Base-by-base conservation (phyloP, 2,113 vertebrate species). In the Crotalus horridus region DNA sequence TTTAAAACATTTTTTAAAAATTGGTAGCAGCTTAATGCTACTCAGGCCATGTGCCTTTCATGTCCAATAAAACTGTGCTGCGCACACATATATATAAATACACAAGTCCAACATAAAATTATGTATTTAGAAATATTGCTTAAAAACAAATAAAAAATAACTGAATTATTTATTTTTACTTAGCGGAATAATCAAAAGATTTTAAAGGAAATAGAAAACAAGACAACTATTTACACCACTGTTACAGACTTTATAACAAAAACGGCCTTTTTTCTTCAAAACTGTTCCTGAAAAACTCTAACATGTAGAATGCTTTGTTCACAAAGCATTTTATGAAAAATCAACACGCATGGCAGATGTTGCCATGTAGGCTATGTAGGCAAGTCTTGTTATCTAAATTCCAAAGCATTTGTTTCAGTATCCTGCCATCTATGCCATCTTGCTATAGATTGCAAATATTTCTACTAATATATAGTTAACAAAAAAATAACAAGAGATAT, bases 21-120 rank as follows among this genome's bases (percentile, higher is more conserved):
- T 93, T 94, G 12, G 90, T 91, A 95, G 89, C 61, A 46, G 26
- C 17, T 55, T 10, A n/a, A 48, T 74, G 23, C 7, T 89, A 58
- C 29, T 48, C 33, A 56, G n/a, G 51, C 21, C 39, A 81, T 69
- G 13, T 85, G 51, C 39, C 26, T 85, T 91, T 81, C 10, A 48
- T 48, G 81, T 33, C 51, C 12, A 56, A 56, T 51, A 54, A 48
- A 6, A 53, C 20, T 39, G 51, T 90, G 48, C 48, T 81, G 54
- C 20, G 24, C 7, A 56, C 6, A 29, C n/a, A 89, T 6, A 61
- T 13, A 33, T 15, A 33, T 2, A 17, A 0, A 33, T 13, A 74
- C 61, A n/a, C 64, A 74, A 13, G 55, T 43, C 39, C 56, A 29
- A 11, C 59, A 90, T 64, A 90, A 90, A n/a, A 90, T 64, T n/a